These are phyloP conservation scores for Diceros bicornis DNA, from an alignment of 2,797 vertebrate species.

Conservation along the genomic window DNA sequence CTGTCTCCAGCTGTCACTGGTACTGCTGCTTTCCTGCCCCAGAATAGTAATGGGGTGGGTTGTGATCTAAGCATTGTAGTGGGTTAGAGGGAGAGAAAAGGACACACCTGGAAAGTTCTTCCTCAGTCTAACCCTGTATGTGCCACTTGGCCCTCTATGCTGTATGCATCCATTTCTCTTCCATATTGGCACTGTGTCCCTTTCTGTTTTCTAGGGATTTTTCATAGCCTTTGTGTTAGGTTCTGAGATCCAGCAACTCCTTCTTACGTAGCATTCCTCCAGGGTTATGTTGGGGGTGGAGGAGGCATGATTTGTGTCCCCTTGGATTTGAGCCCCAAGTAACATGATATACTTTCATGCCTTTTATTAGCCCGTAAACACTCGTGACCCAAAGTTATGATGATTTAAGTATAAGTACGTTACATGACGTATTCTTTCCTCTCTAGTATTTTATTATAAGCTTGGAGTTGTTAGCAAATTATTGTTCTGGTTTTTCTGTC, in stretches of 20 bases:
- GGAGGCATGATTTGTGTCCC: neutral
- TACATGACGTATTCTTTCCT: neutral
- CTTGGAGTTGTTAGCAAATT: conserved; percentile 49
- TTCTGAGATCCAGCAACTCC: conserved; percentile 18
- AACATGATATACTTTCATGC: neutral
- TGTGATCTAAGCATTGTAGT: neutral
- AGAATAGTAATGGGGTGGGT: neutral
- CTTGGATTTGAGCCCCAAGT: conserved; percentile 8
- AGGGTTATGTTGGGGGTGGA: neutral
- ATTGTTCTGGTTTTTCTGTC: conserved; percentile 52
- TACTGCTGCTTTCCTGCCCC: neutral
- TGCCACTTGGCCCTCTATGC: neutral
- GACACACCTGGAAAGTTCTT: neutral
- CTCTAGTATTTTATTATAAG: conserved; percentile 58
- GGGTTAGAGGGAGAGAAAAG: conserved; percentile 4
- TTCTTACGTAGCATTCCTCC: neutral
- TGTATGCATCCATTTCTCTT: conserved; percentile 1
- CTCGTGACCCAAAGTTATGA: neutral
- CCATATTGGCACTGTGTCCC: neutral
- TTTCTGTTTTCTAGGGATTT: conserved; percentile 22
- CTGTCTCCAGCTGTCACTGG: neutral
- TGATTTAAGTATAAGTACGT: conserved; percentile 42
- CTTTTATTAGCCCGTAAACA: conserved; percentile 40
- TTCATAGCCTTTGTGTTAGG: neutral
- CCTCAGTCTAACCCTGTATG: neutral